Evolutionary conservation across 2,888 invertebrate species (phyloP).

Genomic region (Rhagophthalmus giganteus): DNA sequence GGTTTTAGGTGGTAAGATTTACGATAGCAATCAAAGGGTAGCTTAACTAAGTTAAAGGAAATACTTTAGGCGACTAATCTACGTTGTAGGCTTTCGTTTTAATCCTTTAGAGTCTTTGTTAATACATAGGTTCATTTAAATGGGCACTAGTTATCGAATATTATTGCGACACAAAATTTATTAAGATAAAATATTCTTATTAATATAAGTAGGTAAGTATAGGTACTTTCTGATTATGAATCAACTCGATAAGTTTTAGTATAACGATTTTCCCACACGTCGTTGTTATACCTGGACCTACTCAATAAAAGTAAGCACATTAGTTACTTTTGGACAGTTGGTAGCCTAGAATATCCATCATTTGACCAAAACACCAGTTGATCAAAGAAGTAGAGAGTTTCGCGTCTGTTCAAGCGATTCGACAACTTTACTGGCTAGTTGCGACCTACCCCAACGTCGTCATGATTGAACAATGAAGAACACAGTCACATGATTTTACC

Average conservation of each 20-base stretch:
- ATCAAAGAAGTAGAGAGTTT: conserved; percentile 30
- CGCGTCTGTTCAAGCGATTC: conserved; percentile 17
- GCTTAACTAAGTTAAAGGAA: background rate
- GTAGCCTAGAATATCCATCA: conserved; percentile 51
- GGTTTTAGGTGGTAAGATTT: too few relatives aligned
- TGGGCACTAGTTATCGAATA: background rate
- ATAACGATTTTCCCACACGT: conserved; percentile 37
- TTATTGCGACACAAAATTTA: background rate
- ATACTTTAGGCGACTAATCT: background rate
- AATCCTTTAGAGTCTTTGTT: background rate
- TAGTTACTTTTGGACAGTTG: conserved; percentile 51
- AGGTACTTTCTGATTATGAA: conserved; percentile 14
- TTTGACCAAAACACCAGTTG: conserved; percentile 52
- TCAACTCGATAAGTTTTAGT: conserved; percentile 4
- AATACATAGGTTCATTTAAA: background rate
- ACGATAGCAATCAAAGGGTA: background rate
- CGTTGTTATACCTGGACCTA: conserved; percentile 37
- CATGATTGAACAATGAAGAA: conserved; percentile 46
- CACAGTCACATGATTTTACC: conserved; percentile 43
- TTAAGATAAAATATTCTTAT: conserved; percentile 1
- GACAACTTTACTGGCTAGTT: conserved; percentile 39
- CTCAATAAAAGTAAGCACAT: conserved; percentile 46
- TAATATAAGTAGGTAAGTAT: conserved; percentile 7
- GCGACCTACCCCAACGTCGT: conserved; percentile 51
- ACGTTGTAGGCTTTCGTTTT: background rate